These are phyloP conservation scores for Calameuta pallipes DNA, from an alignment of 2,888 invertebrate genomes.

Conservation along the genomic window DNA sequence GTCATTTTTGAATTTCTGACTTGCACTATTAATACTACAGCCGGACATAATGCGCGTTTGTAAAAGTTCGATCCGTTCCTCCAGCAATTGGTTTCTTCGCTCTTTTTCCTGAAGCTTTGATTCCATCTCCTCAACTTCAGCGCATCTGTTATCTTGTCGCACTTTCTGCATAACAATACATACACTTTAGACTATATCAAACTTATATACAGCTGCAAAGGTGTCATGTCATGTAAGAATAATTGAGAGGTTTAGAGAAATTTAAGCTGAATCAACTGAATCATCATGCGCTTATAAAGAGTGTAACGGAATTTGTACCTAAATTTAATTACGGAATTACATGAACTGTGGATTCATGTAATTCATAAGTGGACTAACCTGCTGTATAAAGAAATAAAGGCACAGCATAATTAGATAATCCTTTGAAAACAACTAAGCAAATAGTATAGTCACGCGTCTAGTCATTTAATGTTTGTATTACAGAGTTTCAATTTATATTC, in stretches of 20 bases:
- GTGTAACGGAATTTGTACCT: not conserved
- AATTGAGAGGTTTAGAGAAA: not conserved
- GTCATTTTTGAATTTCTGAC: constrained; percentile 34
- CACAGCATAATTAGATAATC: not conserved
- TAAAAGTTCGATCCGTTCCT: constrained; percentile 56
- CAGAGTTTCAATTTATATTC: not conserved
- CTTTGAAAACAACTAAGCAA: not conserved
- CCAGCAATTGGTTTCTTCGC: constrained; percentile 49
- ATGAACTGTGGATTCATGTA: too few relatives aligned
- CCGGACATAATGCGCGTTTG: constrained; percentile 53
- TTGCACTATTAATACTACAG: constrained; percentile 23
- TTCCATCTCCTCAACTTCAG: constrained; percentile 48
- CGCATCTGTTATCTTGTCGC: constrained; percentile 31
- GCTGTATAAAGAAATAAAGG: constrained; percentile 21
- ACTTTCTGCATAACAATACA: constrained; percentile 29
- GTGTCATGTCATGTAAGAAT: not conserved
- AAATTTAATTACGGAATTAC: too few relatives aligned
- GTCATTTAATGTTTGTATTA: not conserved
- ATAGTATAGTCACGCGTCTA: not conserved
- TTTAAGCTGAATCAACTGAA: not conserved
- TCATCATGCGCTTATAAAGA: not conserved
- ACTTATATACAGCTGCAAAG: not conserved
- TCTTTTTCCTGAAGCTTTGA: constrained; percentile 52
- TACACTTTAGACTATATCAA: not conserved
- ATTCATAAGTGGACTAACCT: constrained; percentile 1